Evolutionary conservation across 1,140 invertebrate genomes (phyloP), one percentile per base, ranked within the genome.

Genomic region (Rhagoletis zephyria): DNA sequence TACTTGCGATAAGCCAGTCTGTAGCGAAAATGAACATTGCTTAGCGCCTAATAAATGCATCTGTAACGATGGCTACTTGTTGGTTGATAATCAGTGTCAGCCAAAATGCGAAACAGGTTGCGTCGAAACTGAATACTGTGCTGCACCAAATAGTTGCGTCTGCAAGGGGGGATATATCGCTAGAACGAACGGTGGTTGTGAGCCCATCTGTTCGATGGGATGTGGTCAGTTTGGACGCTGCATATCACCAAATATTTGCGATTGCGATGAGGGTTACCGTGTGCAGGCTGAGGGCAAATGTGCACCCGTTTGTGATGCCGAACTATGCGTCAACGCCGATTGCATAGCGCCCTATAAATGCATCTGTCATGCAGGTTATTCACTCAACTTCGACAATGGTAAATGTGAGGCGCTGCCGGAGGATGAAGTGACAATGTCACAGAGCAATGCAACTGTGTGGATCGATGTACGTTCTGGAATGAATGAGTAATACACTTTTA

Each of bases 401-500:
- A 48, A 45, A 45, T 74, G 67, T 74, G 16, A 74, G 14, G 9
- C 42, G 3, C 3, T 48, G 14, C 10, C 1, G 51, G 51, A 30
- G 30, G 30, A 30, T 30, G 30, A 30, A 30, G 30, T 1, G 30
- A 30, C 30, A 30, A 30, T 0, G 30, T 30, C 30, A 30, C 30
- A 30, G 30, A 30, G 2, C 51, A 56, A 56, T 56, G 0, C 51
- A 56, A 56, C 5, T 56, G 0, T 56, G 2, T n/a, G 40, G 40
- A 74, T 74, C 42, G 67, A 74, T n/a, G 14, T 74, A 6, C 67
- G 67, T 48, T 74, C 6, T 48, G 67, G 67, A 45, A n/a, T 14
- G 9, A 14, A 48, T 3, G 12, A 12, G 0, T 42, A n/a, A 74
- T 74, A 10, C 30, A 67, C 14, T 67, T 67, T 67, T 3, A 1